Conservation (phyloP, 2,113 vertebrate species). For the Progne subis region DNA sequence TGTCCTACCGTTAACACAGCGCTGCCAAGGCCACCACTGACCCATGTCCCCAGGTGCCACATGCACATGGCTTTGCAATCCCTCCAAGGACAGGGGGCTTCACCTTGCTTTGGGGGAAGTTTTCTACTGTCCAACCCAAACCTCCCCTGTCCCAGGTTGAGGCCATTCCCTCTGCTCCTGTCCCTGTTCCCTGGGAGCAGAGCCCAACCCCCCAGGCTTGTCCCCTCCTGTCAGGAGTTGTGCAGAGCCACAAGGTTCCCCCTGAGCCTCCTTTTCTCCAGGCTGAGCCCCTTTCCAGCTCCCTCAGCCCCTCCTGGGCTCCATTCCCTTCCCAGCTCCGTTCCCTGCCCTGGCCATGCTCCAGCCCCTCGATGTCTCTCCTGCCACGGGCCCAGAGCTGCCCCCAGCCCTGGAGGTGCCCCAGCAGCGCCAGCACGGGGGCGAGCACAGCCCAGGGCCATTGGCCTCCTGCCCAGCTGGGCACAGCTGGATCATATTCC, state of each 20-base stretch:
- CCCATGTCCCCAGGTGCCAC: not conserved
- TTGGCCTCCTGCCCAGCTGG: not conserved
- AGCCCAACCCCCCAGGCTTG: rapidly evolving
- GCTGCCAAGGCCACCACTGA: not conserved
- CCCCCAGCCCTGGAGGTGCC: not conserved
- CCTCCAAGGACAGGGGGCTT: not conserved
- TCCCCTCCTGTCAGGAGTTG: not conserved
- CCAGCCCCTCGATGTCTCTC: not conserved
- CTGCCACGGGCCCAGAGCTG: not conserved
- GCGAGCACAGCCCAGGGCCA: not conserved
- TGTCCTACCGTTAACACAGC: not conserved
- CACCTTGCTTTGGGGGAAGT: not conserved
- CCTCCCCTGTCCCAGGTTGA: rapidly evolving
- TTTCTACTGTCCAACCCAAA: not conserved
- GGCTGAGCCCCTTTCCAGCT: not conserved
- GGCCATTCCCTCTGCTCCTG: rapidly evolving
- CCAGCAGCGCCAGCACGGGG: not conserved
- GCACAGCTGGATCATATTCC: not conserved
- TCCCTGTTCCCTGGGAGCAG: not conserved
- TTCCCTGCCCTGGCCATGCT: rapidly evolving
- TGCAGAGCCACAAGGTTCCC: not conserved
- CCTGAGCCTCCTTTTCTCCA: not conserved
- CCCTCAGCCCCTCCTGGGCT: not conserved
- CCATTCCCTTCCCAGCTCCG: rapidly evolving
- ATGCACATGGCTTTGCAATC: not conserved